phyloP scores from a whole-genome alignment of 2,888 invertebrate genomes.

The Tromatobia lineatoria region DNA sequence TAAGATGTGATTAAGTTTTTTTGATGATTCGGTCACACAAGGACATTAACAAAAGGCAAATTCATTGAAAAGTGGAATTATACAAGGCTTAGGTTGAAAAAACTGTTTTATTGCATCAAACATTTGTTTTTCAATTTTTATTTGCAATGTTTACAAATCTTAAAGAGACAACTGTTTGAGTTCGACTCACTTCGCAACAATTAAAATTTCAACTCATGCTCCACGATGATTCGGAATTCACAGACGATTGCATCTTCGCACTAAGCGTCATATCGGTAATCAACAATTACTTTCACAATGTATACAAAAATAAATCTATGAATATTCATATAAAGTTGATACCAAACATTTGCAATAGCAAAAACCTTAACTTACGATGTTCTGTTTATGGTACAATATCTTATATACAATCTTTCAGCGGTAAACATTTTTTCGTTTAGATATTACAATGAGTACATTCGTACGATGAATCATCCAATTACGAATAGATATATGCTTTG shows the following conservation, averaged over 20 bases:
- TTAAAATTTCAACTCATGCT: background rate
- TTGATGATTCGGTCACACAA: too few relatives aligned
- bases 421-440: background rate
- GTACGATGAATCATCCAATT: conserved; percentile 5
- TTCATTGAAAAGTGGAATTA: too few relatives aligned
- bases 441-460: conserved; percentile 9
- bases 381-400: background rate
- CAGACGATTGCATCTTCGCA: background rate
- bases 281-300: background rate
- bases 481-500: conserved; percentile 1
- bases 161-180: background rate
- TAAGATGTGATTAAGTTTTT: too few relatives aligned
- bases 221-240: background rate
- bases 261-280: background rate
- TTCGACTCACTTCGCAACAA: background rate
- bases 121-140: background rate
- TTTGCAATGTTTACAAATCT: background rate
- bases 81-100: too few relatives aligned
- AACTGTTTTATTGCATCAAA: background rate
- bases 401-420: conserved; percentile 6
- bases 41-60: too few relatives aligned
- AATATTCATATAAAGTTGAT: background rate
- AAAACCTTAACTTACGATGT: background rate
- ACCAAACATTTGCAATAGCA: background rate
- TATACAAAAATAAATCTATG: conserved; percentile 5